A percentile compares a stretch with the other conserved stretches of the same genome.
Conservation (phyloP, 2,113 vertebrate species). For the pig (Sus scrofa) region T2T-Sscrofa CM000820.6:71797001-71797500, state of each 20-base stretch:
- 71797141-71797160: constrained; percentile 28
- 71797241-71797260: background rate
- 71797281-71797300: constrained; percentile 24
- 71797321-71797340: background rate
- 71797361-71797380: constrained; percentile 17
- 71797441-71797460: background rate
- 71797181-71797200: background rate
- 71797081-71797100: background rate
- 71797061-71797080: background rate
- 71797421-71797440: background rate
- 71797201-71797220: constrained; percentile 83
- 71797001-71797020: background rate
- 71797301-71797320: background rate
- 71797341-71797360: constrained; percentile 11
- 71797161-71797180: rapidly evolving
- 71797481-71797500: constrained; percentile 23
- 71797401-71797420: background rate
- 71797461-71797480: background rate
- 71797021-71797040: background rate
- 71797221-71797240: background rate
- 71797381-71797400: constrained; percentile 24
- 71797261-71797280: background rate
- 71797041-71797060: background rate
- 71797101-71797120: background rate
- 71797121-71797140: constrained; percentile 67